Evolutionary conservation across 2,113 vertebrate genomes (phyloP).

Genomic region (Talpa occidentalis): DNA sequence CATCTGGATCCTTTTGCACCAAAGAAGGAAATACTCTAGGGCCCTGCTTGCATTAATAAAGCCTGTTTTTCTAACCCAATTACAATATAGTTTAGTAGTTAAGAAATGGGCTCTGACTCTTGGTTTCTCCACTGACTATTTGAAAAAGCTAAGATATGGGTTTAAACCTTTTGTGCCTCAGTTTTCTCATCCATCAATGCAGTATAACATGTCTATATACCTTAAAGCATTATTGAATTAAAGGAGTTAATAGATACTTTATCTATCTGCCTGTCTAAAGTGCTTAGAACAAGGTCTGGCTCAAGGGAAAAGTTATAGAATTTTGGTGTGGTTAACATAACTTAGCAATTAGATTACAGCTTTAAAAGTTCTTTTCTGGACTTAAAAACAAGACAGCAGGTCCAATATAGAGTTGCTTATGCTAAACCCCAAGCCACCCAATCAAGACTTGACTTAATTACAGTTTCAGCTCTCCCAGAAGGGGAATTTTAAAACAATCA

Average conservation of each 20-base stretch:
- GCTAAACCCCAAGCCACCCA: background rate
- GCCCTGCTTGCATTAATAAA: background rate
- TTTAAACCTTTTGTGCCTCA: background rate
- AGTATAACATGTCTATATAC: background rate
- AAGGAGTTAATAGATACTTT: background rate
- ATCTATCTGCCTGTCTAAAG: no score
- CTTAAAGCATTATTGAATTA: background rate
- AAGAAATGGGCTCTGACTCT: background rate
- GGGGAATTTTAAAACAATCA: background rate
- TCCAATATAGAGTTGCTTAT: background rate
- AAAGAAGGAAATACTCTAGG: background rate
- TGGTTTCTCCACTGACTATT: background rate
- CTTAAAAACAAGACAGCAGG: background rate
- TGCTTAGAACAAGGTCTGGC: background rate
- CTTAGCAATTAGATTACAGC: background rate
- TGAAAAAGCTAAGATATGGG: background rate
- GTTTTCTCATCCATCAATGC: background rate
- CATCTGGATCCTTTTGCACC: background rate
- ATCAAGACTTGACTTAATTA: background rate
- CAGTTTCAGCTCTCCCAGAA: background rate
- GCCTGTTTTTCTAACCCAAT: background rate
- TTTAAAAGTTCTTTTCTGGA: background rate
- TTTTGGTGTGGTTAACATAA: background rate
- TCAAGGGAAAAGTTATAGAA: background rate
- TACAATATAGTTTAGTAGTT: background rate